phyloP scores from a whole-genome alignment of 92 coral and sea anemone species.

The Parazoanthus darwini region DNA sequence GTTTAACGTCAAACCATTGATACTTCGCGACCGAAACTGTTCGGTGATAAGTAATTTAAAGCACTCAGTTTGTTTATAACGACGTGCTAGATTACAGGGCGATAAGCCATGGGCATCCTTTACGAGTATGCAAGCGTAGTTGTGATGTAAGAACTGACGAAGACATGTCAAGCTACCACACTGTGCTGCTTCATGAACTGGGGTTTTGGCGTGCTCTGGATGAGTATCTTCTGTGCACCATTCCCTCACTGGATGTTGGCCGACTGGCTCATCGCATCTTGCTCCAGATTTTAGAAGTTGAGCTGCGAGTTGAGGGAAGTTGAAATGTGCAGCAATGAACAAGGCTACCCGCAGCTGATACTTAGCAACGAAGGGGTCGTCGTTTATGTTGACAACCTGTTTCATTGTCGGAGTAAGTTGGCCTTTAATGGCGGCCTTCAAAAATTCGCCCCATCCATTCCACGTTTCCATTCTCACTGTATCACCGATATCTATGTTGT shows the following conservation, averaged over 20 bases:
- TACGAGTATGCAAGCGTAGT: slow-evolving; percentile 84
- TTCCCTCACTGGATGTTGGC: slow-evolving; percentile 92
- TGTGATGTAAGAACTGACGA: slow-evolving; percentile 83
- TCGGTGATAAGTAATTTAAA: slow-evolving; percentile 92
- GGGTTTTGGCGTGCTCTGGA: slow-evolving; percentile 81
- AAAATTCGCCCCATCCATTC: slow-evolving; percentile 85
- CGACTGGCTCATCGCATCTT: slow-evolving; percentile 88
- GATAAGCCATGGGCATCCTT: slow-evolving; percentile 88
- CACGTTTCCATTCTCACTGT: slow-evolving; percentile 87
- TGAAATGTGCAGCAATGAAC: slow-evolving; percentile 92
- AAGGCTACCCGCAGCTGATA: slow-evolving; percentile 86
- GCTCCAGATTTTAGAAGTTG: slow-evolving; percentile 91
- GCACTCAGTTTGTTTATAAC: slow-evolving; percentile 84
- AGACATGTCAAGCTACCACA: slow-evolving; percentile 77
- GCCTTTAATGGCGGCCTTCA: slow-evolving; percentile 80
- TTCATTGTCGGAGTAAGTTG: slow-evolving; percentile 87
- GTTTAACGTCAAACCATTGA: slow-evolving; percentile 72
- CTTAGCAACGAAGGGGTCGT: slow-evolving; percentile 81
- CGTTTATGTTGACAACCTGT: slow-evolving; percentile 68
- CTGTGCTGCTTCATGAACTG: slow-evolving; percentile 94
- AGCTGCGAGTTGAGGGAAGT: slow-evolving; percentile 88
- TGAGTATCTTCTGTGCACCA: slow-evolving; percentile 87
- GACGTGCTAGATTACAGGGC: slow-evolving; percentile 92
- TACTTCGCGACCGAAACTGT: slow-evolving; percentile 90
- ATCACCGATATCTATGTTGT: slow-evolving; percentile 76